Base-by-base conservation (phyloP, 2,797 vertebrate genomes). In the Coracias cyanogaster region DNA sequence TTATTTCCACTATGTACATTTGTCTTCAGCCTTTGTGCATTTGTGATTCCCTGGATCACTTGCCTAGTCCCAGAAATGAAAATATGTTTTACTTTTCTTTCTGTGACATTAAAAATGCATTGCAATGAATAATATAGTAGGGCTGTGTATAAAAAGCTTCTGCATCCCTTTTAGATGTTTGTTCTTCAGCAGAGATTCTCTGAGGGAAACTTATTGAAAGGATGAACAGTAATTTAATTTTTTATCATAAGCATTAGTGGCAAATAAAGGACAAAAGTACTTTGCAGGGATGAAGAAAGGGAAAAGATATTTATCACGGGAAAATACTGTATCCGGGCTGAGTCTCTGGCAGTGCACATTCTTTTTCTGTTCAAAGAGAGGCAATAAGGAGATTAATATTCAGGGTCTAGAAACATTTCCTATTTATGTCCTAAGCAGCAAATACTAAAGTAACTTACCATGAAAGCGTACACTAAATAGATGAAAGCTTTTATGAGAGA, bases 181-280 rank as follows among this genome's bases (percentile, higher is more conserved):
- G 97, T 98, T 98, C 98, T 98, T 97, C 89, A 92, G 96, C 86
- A 95, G 82, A 93, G 94, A 96, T 94, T 96, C 98, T 98, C 98
- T 84, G 90, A 97, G 98, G 98, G 96, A 98, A 98, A 97, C 95
- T 83, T 97, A 98, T 97, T 98, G 98, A 98, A 98, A 97, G 94
- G 95, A 98, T 96, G 98, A 98, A 97, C 95, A 94, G 96, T 98
- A 98, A 98, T 98, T 98, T 98, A 98, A 98, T 98, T 98, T 98
- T 98, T 98, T 98, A 98, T 98, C 96, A 97, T 98, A 98, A 98
- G 95, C 96, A 97, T 98, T 98, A 98, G 97, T 95, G 96, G 95
- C 96, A 98, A 98, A 98, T 96, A 98, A 98, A 98, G 97, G 97
- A 98, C 97, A 98, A 98, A 98, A 97, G 94, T 97, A 97, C 91